These are phyloP conservation scores for Channa maculata DNA, from an alignment of 2,113 vertebrate species.

Conservation along the genomic window DNA sequence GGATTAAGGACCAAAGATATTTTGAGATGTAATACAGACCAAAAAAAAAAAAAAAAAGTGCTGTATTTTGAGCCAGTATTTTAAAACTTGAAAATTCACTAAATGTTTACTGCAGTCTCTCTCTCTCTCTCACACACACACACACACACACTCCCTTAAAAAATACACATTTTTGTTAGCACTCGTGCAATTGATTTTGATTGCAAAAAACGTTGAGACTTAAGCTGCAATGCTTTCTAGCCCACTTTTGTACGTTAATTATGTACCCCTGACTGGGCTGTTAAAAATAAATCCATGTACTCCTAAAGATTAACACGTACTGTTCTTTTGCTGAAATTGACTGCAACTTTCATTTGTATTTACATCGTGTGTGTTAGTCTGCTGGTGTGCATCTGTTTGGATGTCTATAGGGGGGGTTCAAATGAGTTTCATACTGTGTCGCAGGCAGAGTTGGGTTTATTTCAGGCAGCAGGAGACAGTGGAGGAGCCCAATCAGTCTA, in stretches of 20 bases:
- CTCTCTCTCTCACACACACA: background rate
- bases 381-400: constrained; percentile 20
- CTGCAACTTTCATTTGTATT: constrained; percentile 2
- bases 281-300: constrained; percentile 1
- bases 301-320: background rate
- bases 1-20: too few relatives aligned
- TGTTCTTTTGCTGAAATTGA: constrained; percentile 1
- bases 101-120: too few relatives aligned
- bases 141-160: background rate
- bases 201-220: background rate
- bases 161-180: background rate
- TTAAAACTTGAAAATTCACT: background rate
- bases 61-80: too few relatives aligned
- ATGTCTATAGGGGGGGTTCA: background rate
- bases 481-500: constrained; percentile 65
- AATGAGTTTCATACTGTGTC: constrained; percentile 30
- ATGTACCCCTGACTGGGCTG: background rate
- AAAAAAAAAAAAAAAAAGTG: too few relatives aligned
- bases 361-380: background rate
- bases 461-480: constrained; percentile 60
- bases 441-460: constrained; percentile 63
- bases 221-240: background rate
- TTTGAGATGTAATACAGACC: too few relatives aligned
- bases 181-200: background rate
- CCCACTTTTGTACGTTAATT: background rate